A percentile compares a stretch with the other conserved stretches of the same genome.
phyloP scores from a whole-genome alignment of 2,113 vertebrate genomes.

The Zootoca vivipara region DNA sequence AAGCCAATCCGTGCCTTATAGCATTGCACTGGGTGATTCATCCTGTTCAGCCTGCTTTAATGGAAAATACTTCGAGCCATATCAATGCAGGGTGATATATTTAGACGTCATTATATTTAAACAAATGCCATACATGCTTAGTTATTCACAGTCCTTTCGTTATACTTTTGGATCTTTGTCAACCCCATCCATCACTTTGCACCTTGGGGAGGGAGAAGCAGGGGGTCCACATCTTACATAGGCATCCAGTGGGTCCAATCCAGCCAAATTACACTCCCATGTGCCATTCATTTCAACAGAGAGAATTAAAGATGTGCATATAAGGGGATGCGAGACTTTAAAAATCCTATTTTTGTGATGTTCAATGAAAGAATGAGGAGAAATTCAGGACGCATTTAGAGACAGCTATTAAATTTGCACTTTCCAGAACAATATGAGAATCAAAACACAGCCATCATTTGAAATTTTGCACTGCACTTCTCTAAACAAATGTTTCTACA shows the following conservation, averaged over 20 bases:
- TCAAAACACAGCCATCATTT: no score
- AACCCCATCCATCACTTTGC: background rate
- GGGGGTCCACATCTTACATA: background rate
- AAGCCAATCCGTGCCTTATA: constrained; percentile 22
- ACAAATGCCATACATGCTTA: background rate
- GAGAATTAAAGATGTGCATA: no score
- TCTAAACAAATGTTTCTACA: no score
- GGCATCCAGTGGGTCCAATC: no score
- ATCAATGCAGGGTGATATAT: constrained; percentile 9
- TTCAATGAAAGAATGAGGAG: no score
- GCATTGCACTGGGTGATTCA: constrained; percentile 34
- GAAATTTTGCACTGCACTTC: no score
- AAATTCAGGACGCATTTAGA: no score
- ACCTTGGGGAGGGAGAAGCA: no score
- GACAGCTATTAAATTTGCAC: no score
- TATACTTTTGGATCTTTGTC: background rate
- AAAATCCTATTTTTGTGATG: background rate
- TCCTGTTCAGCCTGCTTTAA: constrained; percentile 32
- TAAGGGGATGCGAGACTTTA: background rate
- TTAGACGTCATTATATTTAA: constrained; percentile 11
- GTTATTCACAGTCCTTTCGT: constrained; percentile 3
- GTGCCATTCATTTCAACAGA: background rate
- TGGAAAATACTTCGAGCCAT: constrained; percentile 29
- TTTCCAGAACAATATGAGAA: no score
- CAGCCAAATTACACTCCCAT: background rate